A percentile compares a stretch with the other conserved stretches of the same genome.
Evolutionary conservation across 1,140 invertebrate genomes (phyloP).

Genomic region (Hylaeus volcanicus): DNA sequence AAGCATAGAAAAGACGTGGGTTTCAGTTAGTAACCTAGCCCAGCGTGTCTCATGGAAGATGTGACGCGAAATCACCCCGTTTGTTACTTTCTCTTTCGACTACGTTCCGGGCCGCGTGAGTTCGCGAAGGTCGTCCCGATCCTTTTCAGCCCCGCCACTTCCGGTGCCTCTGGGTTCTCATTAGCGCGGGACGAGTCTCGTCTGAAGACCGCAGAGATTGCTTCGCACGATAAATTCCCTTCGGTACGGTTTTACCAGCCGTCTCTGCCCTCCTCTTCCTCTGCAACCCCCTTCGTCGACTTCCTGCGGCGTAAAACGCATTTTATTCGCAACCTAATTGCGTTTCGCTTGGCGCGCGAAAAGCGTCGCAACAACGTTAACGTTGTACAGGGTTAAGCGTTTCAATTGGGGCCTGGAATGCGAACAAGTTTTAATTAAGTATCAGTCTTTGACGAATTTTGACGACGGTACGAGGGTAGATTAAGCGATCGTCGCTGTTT

Average conservation of each 20-base stretch:
- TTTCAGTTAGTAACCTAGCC: too few species aligned
- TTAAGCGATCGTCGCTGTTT: too few species aligned
- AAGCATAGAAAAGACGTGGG: too few species aligned
- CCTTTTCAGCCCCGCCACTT: slow-evolving; percentile 1
- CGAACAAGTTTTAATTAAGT: too few species aligned
- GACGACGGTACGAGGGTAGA: too few species aligned
- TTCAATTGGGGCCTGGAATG: too few species aligned
- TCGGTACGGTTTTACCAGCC: not conserved
- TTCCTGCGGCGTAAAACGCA: not conserved
- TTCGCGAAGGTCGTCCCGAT: not conserved
- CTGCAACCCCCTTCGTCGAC: not conserved
- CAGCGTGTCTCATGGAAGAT: too few species aligned
- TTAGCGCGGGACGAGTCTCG: not conserved
- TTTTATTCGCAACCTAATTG: slow-evolving; percentile 11
- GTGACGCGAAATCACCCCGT: not conserved
- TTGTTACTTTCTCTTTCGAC: not conserved
- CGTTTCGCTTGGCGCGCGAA: not conserved
- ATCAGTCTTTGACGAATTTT: too few species aligned
- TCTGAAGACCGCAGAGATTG: not conserved
- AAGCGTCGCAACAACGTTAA: not conserved
- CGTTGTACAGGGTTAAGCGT: not conserved
- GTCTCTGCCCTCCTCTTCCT: too few species aligned
- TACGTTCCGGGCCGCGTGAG: not conserved
- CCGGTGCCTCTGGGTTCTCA: slow-evolving; percentile 3
- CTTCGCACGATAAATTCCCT: slow-evolving; percentile 12